Evolutionary conservation across 2,113 vertebrate species (phyloP).

Genomic region (Alexandromys fortis): DNA sequence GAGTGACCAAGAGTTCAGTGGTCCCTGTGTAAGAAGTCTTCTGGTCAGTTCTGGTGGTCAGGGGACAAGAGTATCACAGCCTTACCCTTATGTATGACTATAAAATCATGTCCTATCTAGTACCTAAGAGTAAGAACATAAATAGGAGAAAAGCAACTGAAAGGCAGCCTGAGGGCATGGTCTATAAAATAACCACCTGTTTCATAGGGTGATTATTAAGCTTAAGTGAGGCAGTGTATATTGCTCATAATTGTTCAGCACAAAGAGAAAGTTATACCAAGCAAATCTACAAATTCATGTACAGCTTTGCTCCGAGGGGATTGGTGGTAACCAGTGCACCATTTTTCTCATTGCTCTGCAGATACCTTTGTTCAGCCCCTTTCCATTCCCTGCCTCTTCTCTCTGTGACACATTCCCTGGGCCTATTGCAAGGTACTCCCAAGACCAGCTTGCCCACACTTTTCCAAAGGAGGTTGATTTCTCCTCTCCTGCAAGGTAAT

Average conservation of each 20-base stretch:
- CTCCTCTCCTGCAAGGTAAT: slow-evolving; percentile 84
- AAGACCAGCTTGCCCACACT: slow-evolving; percentile 83
- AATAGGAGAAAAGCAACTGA: slow-evolving; percentile 24
- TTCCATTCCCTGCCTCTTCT: slow-evolving; percentile 84
- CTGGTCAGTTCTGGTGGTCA: background rate
- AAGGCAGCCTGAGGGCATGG: background rate
- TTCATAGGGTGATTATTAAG: background rate
- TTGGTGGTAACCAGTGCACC: background rate
- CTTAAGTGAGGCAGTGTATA: slow-evolving; percentile 49
- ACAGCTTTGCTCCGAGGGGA: background rate
- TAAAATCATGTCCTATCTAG: slow-evolving; percentile 1
- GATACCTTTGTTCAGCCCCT: slow-evolving; percentile 71
- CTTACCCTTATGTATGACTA: background rate
- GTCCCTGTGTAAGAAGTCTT: background rate
- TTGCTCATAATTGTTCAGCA: slow-evolving; percentile 30
- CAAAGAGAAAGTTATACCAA: slow-evolving; percentile 31
- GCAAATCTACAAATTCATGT: background rate
- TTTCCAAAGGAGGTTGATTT: slow-evolving; percentile 80
- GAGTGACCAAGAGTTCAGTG: slow-evolving; percentile 32
- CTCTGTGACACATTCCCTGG: slow-evolving; percentile 82
- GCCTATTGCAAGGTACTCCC: slow-evolving; percentile 80
- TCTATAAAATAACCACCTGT: background rate
- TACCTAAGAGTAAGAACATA: slow-evolving; percentile 4
- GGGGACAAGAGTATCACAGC: background rate
- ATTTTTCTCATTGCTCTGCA: slow-evolving; percentile 65